These are phyloP conservation scores for Tholera decimalis DNA, from an alignment of 2,888 invertebrate species.

Conservation along the genomic window DNA sequence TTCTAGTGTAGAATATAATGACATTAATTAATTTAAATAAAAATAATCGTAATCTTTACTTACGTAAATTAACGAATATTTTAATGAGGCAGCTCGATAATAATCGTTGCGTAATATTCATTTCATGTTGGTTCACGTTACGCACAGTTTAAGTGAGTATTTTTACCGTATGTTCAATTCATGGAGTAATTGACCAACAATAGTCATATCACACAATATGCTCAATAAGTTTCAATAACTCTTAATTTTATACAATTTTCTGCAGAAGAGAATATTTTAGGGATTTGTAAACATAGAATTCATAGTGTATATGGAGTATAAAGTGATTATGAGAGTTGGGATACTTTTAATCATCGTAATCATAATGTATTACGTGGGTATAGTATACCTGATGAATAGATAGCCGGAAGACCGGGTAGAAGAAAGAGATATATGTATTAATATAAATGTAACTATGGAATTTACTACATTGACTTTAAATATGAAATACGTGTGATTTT, in stretches of 20 bases:
- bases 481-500: conserved; percentile 52
- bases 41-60: not conserved
- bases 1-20: conserved; percentile 1
- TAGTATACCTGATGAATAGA: conserved; percentile 12
- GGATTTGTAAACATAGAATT: conserved; percentile 31
- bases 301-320: conserved; percentile 31
- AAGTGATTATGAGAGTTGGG: conserved; percentile 31
- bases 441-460: conserved; percentile 68
- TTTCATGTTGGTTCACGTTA: too few species aligned
- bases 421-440: conserved; percentile 41
- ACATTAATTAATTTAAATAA: not conserved
- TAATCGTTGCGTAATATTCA: too few species aligned
- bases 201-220: conserved; percentile 61
- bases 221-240: conserved; percentile 47
- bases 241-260: conserved; percentile 45
- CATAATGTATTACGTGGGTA: conserved; percentile 31
- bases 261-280: conserved; percentile 17
- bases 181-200: conserved; percentile 44
- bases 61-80: conserved; percentile 1
- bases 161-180: conserved; percentile 27
- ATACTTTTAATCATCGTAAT: conserved; percentile 30
- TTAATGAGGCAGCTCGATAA: conserved; percentile 1
- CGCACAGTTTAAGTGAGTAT: too few species aligned
- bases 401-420: conserved; percentile 50
- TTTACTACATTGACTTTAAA: conserved; percentile 65